Percentiles rank a stretch among this genome's conserved stretches.
Conservation (phyloP, 2,888 invertebrate species). For the Tipula vernalis region DNA sequence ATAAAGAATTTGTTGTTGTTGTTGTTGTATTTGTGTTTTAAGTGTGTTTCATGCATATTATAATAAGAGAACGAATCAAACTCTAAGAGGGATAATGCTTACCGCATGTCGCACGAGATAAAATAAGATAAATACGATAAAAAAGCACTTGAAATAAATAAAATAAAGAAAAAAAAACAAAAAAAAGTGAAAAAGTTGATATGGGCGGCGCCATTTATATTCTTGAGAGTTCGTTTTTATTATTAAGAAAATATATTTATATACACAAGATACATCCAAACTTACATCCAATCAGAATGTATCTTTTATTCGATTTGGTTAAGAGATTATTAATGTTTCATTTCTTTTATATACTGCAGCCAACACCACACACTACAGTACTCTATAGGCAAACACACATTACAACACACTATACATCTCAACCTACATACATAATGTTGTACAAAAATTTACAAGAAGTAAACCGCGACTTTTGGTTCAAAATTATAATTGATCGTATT, state of each 20-base stretch:
- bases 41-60: not conserved
- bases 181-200: conserved; percentile 20
- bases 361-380: not conserved
- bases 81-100: conserved; percentile 7
- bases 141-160: conserved; percentile 22
- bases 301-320: conserved; percentile 4
- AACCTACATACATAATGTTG: not conserved
- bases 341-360: not conserved
- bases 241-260: not conserved
- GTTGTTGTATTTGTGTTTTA: not conserved
- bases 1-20: not conserved
- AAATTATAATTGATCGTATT: not conserved
- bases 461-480: not conserved
- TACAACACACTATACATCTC: not conserved
- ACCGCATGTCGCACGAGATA: conserved; percentile 15
- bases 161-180: conserved; percentile 13
- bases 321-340: conserved; percentile 1
- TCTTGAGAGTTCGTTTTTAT: not conserved
- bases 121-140: conserved; percentile 17
- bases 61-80: not conserved
- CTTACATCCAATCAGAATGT: conserved; percentile 8
- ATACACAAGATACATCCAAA: not conserved
- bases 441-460: not conserved
- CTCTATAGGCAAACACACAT: not conserved
- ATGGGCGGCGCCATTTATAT: conserved; percentile 32